These are phyloP conservation scores for Phoeniculus purpureus DNA, from an alignment of 2,797 vertebrate species.

Conservation along the genomic window DNA sequence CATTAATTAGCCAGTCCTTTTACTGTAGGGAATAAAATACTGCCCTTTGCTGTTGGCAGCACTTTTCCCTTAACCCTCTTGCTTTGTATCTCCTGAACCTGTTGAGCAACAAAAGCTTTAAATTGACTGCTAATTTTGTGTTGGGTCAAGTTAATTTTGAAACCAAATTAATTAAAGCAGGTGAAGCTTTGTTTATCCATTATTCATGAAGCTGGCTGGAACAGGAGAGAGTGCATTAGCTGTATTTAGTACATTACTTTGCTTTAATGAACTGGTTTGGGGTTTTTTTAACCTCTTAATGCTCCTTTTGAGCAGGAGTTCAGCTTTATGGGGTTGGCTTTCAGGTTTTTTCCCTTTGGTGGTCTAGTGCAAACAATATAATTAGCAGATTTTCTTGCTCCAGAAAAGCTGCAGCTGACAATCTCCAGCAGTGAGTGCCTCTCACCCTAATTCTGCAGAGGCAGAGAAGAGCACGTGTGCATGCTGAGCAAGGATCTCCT, in stretches of 20 bases:
- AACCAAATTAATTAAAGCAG: conserved; percentile 81
- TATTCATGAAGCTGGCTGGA: conserved; percentile 77
- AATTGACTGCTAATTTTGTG: conserved; percentile 78
- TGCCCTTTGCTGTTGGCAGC: conserved; percentile 21
- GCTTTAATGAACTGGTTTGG: conserved; percentile 61
- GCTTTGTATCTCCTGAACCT: conserved; percentile 55
- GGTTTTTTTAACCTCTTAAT: conserved; percentile 15
- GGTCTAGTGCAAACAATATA: not conserved
- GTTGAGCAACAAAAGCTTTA: conserved; percentile 66
- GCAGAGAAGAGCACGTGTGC: not conserved
- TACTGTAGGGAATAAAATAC: conserved; percentile 5
- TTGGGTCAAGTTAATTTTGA: conserved; percentile 78
- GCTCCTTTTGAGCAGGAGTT: conserved; percentile 39
- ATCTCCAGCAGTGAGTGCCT: not conserved
- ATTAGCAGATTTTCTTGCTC: not conserved
- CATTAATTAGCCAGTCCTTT: conserved; percentile 40
- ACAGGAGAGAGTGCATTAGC: conserved; percentile 59
- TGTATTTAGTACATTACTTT: conserved; percentile 64
- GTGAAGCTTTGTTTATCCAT: conserved; percentile 77
- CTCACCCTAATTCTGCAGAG: not conserved
- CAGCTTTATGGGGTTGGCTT: not conserved
- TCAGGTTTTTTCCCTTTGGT: not conserved
- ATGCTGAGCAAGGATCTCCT: not conserved
- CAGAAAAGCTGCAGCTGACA: not conserved
- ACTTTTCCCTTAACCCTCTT: conserved; percentile 18